Evolutionary conservation across 2,797 vertebrate species (phyloP).

Genomic region (Morelia viridis): DNA sequence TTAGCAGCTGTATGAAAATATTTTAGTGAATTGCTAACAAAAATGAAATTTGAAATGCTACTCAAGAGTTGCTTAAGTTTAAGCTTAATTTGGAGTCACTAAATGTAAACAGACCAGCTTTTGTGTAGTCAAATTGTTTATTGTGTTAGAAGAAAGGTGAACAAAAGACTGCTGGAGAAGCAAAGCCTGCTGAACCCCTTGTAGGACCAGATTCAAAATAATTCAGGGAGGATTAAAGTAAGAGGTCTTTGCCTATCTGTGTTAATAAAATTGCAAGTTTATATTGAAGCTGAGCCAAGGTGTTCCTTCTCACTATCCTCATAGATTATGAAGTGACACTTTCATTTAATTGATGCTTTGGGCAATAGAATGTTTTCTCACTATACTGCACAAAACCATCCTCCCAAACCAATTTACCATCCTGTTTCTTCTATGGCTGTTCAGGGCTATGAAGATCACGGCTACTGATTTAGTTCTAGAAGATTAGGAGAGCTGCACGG

Average conservation of each 20-base stretch:
- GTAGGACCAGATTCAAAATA: background rate
- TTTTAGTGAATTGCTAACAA: slow-evolving; percentile 2
- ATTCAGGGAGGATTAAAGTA: background rate
- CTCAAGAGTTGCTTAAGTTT: background rate
- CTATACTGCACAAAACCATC: background rate
- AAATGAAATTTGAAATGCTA: background rate
- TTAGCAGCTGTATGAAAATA: background rate
- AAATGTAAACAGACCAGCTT: background rate
- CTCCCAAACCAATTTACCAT: background rate
- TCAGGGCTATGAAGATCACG: background rate
- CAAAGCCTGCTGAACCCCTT: background rate
- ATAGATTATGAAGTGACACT: background rate
- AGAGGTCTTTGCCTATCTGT: background rate
- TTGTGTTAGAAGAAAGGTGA: background rate
- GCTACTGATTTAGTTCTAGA: background rate
- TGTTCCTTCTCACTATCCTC: background rate
- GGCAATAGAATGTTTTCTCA: background rate
- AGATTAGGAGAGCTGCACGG: background rate
- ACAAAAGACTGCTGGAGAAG: background rate
- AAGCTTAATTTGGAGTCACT: background rate
- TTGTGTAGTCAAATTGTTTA: background rate
- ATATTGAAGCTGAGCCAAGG: background rate
- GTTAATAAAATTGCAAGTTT: background rate
- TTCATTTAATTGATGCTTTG: background rate
- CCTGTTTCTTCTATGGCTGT: background rate